Evolutionary conservation across 2,888 invertebrate species (phyloP).

Genomic region (Syritta pipiens): DNA sequence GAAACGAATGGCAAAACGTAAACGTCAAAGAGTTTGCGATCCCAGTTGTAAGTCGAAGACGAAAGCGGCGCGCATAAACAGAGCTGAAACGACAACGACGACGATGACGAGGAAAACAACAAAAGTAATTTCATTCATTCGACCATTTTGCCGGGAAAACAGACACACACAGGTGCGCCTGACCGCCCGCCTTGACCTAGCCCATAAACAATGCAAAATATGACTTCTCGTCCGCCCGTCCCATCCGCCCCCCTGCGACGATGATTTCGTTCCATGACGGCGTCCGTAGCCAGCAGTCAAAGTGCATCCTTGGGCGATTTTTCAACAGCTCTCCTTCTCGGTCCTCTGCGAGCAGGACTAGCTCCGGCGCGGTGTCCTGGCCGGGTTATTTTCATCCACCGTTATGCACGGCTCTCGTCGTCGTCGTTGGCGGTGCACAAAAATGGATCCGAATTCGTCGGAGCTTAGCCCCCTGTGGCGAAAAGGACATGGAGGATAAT

Average conservation of each 20-base stretch:
- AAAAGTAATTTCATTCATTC: slow-evolving; percentile 31
- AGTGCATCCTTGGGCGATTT: slow-evolving; percentile 44
- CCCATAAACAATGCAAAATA: slow-evolving; percentile 38
- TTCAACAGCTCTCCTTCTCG: slow-evolving; percentile 3
- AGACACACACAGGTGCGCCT: slow-evolving; percentile 28
- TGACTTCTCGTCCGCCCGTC: background rate
- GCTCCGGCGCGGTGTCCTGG: too few relatives aligned
- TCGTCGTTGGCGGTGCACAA: background rate
- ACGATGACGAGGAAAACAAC: background rate
- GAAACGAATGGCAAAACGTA: slow-evolving; percentile 2
- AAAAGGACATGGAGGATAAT: slow-evolving; percentile 9
- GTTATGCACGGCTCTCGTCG: background rate
- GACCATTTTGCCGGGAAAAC: background rate
- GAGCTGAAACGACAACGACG: background rate
- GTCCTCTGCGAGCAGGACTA: too few relatives aligned
- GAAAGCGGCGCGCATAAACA: background rate
- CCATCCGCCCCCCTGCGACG: background rate
- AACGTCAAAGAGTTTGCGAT: slow-evolving; percentile 30
- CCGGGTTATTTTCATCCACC: background rate
- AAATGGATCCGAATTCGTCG: slow-evolving; percentile 11
- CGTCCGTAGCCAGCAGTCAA: slow-evolving; percentile 27
- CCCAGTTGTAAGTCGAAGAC: background rate
- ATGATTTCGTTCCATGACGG: background rate
- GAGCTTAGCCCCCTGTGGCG: background rate
- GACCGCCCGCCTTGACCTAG: slow-evolving; percentile 38